phyloP scores from a whole-genome alignment of 2,797 vertebrate genomes.

The Picus viridis region DNA sequence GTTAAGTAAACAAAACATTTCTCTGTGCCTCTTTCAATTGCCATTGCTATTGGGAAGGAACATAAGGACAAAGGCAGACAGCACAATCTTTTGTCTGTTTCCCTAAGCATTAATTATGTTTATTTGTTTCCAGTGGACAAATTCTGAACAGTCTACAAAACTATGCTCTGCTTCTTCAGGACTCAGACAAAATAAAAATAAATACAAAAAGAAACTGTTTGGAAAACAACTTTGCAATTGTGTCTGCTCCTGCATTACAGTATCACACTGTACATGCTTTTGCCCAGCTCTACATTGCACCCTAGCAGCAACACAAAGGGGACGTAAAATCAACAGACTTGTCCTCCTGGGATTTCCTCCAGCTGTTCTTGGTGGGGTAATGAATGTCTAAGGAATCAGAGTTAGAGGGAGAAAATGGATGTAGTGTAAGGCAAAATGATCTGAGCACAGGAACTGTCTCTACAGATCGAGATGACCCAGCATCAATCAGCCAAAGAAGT shows the following conservation, averaged over 20 bases:
- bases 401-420: neutral
- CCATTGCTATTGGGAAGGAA: neutral
- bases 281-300: neutral
- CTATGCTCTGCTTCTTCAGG: neutral
- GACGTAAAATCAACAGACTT: neutral
- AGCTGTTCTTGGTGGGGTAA: neutral
- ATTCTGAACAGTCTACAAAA: neutral
- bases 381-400: neutral
- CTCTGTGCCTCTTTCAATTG: neutral
- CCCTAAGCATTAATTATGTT: neutral
- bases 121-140: neutral
- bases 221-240: neutral
- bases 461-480: conserved; percentile 9
- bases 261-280: neutral
- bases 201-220: neutral
- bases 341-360: neutral
- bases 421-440: neutral
- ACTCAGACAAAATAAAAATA: neutral
- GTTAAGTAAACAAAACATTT: neutral
- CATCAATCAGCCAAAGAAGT: neutral
- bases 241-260: neutral
- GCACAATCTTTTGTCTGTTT: neutral
- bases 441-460: neutral
- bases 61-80: neutral
- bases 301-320: neutral